Base-by-base conservation (phyloP, 2,113 vertebrate genomes). In the Archilochus colubris region DNA sequence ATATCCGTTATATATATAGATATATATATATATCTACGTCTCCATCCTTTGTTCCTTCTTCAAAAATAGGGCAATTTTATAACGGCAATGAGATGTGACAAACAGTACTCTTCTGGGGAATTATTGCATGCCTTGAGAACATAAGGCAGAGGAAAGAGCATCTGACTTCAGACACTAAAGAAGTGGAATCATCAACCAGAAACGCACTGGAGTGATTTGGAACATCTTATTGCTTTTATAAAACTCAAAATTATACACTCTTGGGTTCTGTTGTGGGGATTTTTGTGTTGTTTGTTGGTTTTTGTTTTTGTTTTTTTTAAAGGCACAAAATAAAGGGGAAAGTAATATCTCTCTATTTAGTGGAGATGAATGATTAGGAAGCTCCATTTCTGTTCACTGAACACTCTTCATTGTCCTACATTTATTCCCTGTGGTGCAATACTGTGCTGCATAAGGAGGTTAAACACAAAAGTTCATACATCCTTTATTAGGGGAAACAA, bases 161-260 rank as follows among this genome's bases (percentile, higher is more conserved):
- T 97, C 93, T 96, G 96, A 95, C 96, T 98, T 97, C 95, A 98
- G 97, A 94, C 96, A 97, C 96, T 94, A 97, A 96, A 94, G 92
- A 97, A 97, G 95, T 95, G 89, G 96, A 97, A 96, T 96, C 94
- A 92, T 95, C 96, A 96, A 95, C 96, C 95, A 97, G 96, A 95
- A 97, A 93, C 96, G 95, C 96, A 97, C 88, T 96, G 89, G 93
- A 97, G 61, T 82, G 70, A 95, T 91, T 79, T 96, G 96, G 84
- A 97, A 97, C 94, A 97, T 96, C 97, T 97, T 98, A 98, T 87
- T 97, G 94, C 97, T 98, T 97, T 98, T 97, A 97, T 97, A 97
- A 97, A 97, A 97, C 92, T 97, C 17, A 3, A 96, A 97, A 94
- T 93, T 95, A 95, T 91, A 96, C 77, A 74, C 80, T 97, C 57